Conservation (phyloP, 2,888 invertebrate genomes). For the Dione vanillae region DNA sequence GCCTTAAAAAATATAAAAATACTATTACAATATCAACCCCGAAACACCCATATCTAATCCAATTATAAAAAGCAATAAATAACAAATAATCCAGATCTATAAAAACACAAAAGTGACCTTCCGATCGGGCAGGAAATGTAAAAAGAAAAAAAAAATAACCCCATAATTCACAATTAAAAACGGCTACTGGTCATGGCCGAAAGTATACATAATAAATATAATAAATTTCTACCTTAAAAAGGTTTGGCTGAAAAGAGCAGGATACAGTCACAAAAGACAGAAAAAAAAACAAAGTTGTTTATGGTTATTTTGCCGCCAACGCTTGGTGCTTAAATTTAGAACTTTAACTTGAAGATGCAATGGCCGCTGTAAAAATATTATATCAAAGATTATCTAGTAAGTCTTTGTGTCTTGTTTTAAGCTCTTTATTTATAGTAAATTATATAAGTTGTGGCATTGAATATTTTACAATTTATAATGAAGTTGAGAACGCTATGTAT, state of each 20-base stretch:
- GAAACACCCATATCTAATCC: conserved; percentile 70
- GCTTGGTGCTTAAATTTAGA: conserved; percentile 78
- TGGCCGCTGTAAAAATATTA: conserved; percentile 46
- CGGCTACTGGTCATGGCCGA: conserved; percentile 82
- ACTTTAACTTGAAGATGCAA: conserved; percentile 55
- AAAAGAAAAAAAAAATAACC: conserved; percentile 65
- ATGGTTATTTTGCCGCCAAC: conserved; percentile 80
- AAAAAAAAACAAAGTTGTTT: conserved; percentile 79
- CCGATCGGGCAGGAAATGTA: conserved; percentile 72
- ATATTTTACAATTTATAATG: conserved; percentile 1
- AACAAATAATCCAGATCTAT: conserved; percentile 68
- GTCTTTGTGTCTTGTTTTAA: conserved; percentile 21
- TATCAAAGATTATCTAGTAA: conserved; percentile 25
- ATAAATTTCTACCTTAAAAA: conserved; percentile 83
- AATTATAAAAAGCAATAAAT: conserved; percentile 60
- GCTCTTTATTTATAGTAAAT: conserved; percentile 20
- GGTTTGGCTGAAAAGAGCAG: conserved; percentile 80
- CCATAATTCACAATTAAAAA: conserved; percentile 83
- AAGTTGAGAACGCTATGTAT: not conserved
- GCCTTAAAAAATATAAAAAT: conserved; percentile 61
- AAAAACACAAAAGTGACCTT: conserved; percentile 77
- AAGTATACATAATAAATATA: conserved; percentile 83
- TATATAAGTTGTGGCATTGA: not conserved
- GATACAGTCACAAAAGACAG: conserved; percentile 77
- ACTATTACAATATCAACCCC: conserved; percentile 68